Percentiles rank a stretch among this genome's conserved stretches.
These are phyloP conservation scores for Microplitis deprimator DNA, from an alignment of 2,888 invertebrate species.

Conservation along the genomic window DNA sequence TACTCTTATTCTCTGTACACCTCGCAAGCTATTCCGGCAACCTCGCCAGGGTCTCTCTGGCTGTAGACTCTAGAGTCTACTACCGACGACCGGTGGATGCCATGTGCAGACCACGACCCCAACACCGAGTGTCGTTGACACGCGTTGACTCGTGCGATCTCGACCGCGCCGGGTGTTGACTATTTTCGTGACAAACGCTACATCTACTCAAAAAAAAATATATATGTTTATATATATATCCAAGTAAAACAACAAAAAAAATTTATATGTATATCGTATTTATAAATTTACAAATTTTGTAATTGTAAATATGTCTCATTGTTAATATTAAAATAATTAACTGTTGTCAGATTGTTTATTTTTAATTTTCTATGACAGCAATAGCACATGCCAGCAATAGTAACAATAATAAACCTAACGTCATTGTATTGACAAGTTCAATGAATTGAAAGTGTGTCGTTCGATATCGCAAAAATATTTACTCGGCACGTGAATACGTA, in stretches of 20 bases:
- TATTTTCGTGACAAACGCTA: slow-evolving; percentile 33
- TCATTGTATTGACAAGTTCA: slow-evolving; percentile 10
- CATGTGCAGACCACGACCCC: slow-evolving; percentile 46
- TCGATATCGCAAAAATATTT: slow-evolving; percentile 26
- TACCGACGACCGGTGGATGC: slow-evolving; percentile 35
- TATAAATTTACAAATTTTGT: background rate
- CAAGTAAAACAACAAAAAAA: background rate
- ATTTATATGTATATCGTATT: background rate
- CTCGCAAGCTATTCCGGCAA: slow-evolving; percentile 30
- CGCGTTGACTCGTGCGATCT: slow-evolving; percentile 38
- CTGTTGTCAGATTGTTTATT: no score
- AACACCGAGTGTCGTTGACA: slow-evolving; percentile 44
- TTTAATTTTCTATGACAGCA: no score
- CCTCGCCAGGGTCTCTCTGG: slow-evolving; percentile 24
- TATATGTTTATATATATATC: slow-evolving; percentile 1
- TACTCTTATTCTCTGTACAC: slow-evolving; percentile 27
- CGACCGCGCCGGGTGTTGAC: slow-evolving; percentile 35
- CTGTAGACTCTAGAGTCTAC: background rate
- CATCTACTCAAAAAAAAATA: slow-evolving; percentile 12
- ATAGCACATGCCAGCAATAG: background rate
- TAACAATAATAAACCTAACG: slow-evolving; percentile 7
- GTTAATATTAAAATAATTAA: no score
- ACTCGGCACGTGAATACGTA: background rate
- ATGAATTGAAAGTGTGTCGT: slow-evolving; percentile 30
- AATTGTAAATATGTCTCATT: background rate